Evolutionary conservation across 2,113 vertebrate species (phyloP).

Genomic region (Anhinga rufa): DNA sequence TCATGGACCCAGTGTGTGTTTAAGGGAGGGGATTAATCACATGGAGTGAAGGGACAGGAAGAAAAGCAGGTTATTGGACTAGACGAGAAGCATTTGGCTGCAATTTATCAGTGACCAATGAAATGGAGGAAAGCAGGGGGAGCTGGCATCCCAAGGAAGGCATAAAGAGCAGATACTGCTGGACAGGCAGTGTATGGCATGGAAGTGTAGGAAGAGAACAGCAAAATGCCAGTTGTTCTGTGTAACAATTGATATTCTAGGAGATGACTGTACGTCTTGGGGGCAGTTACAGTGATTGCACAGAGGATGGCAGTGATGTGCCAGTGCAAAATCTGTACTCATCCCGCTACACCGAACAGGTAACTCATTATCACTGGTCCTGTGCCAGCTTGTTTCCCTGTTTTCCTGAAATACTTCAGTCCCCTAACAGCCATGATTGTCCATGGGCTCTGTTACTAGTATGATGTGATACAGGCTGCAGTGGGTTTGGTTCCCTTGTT

Average conservation of each 20-base stretch:
- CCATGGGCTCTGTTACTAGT: background rate
- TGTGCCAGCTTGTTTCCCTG: background rate
- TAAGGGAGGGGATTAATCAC: background rate
- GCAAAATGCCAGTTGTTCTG: background rate
- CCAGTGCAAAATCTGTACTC: conserved; percentile 70
- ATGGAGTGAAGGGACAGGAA: background rate
- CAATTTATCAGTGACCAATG: background rate
- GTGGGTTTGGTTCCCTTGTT: background rate
- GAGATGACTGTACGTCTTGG: conserved; percentile 72
- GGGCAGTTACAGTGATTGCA: conserved; percentile 75
- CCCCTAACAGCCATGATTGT: background rate
- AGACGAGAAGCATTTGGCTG: background rate
- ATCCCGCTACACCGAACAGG: conserved; percentile 77
- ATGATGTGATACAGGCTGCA: background rate
- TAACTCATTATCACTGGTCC: background rate
- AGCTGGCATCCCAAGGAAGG: background rate
- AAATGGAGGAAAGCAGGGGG: background rate
- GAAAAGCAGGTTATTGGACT: background rate
- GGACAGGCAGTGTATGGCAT: background rate
- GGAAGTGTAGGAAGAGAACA: background rate
- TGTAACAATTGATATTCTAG: background rate
- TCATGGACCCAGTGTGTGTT: background rate
- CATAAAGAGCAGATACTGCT: background rate
- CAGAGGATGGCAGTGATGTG: conserved; percentile 74
- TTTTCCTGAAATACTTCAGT: background rate